Evolutionary conservation across 2,888 invertebrate species (phyloP).

Genomic region (Xestia c-nigrum): DNA sequence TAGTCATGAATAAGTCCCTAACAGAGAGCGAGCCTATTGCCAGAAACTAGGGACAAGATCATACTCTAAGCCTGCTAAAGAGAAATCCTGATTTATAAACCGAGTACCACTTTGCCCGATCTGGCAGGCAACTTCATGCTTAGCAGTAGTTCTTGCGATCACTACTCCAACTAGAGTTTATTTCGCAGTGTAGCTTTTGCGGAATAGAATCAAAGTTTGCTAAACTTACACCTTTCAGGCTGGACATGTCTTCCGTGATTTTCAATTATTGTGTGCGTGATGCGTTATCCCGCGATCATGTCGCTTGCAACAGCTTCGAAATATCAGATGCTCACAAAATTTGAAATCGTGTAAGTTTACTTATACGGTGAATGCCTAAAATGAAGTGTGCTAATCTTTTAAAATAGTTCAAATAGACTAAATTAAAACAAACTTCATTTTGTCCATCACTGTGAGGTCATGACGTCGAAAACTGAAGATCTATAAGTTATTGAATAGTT

Average conservation of each 20-base stretch:
- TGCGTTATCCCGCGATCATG: not conserved
- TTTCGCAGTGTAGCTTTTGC: too few species aligned
- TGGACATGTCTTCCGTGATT: too few species aligned
- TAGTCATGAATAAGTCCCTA: not conserved
- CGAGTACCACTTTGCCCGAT: not conserved
- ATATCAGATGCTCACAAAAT: too few species aligned
- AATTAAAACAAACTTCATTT: not conserved
- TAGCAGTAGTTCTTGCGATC: not conserved
- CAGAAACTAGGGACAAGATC: not conserved
- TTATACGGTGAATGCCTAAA: too few species aligned
- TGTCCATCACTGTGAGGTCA: too few species aligned
- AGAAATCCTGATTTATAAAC: not conserved
- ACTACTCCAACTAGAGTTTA: not conserved
- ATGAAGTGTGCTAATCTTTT: not conserved
- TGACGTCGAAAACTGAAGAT: constrained; percentile 1
- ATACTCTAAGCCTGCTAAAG: not conserved
- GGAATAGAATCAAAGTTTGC: too few species aligned
- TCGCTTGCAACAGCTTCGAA: too few species aligned
- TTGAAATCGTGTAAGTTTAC: too few species aligned
- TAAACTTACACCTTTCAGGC: too few species aligned
- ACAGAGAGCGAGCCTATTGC: not conserved
- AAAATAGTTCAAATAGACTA: not conserved
- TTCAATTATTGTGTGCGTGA: too few species aligned
- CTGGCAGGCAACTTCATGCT: not conserved
- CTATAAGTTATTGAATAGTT: constrained; percentile 14